Percentiles rank a stretch among this genome's conserved stretches.
These are phyloP conservation scores for Drosophila anomalata DNA, from an alignment of 2,888 invertebrate species.

Conservation along the genomic window DNA sequence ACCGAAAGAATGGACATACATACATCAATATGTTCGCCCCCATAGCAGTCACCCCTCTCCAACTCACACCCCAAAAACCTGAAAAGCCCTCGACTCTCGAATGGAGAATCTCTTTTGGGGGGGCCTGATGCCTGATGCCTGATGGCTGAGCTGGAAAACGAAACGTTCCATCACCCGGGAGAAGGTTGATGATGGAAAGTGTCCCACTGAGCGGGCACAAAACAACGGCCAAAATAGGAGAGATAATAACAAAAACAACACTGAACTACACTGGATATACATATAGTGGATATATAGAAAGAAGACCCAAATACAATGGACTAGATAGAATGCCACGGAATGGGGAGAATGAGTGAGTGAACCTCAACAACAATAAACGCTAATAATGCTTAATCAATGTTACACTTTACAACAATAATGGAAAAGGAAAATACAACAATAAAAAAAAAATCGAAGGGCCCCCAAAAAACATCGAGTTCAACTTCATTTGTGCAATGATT, in stretches of 20 bases:
- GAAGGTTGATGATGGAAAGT: constrained; percentile 76
- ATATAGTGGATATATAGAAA: constrained; percentile 31
- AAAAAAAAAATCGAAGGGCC: constrained; percentile 33
- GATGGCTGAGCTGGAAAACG: constrained; percentile 59
- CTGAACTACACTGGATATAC: neutral
- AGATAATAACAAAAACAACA: constrained; percentile 34
- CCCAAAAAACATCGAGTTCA: constrained; percentile 39
- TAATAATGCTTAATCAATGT: constrained; percentile 82
- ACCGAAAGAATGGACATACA: constrained; percentile 40
- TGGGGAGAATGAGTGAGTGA: constrained; percentile 38
- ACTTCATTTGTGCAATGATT: constrained; percentile 76
- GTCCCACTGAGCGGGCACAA: constrained; percentile 72
- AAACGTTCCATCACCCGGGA: constrained; percentile 73
- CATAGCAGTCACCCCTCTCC: constrained; percentile 21
- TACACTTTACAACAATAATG: constrained; percentile 75
- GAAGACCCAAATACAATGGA: constrained; percentile 50
- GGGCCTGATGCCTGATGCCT: constrained; percentile 46
- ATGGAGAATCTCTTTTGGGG: constrained; percentile 32
- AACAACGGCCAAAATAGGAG: constrained; percentile 47
- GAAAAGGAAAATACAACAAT: constrained; percentile 28
- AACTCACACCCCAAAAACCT: neutral
- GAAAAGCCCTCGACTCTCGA: constrained; percentile 11
- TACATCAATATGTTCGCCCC: constrained; percentile 55
- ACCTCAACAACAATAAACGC: constrained; percentile 70
- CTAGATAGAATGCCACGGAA: constrained; percentile 17